Evolutionary conservation across 2,797 vertebrate genomes (phyloP), one percentile per base, ranked within the genome.

Genomic region (Falco novaeseelandiae): DNA sequence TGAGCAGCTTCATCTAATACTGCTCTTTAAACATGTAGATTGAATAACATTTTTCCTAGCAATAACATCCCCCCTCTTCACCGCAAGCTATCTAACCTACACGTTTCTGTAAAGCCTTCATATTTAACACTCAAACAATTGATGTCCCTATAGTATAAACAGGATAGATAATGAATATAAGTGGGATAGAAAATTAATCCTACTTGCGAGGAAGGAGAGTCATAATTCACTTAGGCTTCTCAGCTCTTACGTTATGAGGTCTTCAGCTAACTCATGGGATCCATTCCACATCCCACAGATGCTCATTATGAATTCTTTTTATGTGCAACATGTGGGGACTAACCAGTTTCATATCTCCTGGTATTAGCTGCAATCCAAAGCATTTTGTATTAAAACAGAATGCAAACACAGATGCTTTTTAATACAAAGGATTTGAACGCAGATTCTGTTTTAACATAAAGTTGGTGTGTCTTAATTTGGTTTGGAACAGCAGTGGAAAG

Each of bases 271-370:
- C 97, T 98, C 97, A 71, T 96, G 97, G 98, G 97, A 97, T 98
- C 96, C 96, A 97, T 97, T 95, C 93, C 96, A 95, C 96, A 97
- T 96, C 96, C 97, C 98, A 96, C 98, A 98, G 98, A 98, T 98
- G 98, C 97, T 98, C 98, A 98, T 98, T 98, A 98, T 93, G 96
- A 98, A 98, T 98, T 98, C 97, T 98, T 98, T 97, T 98, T 97
- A 98, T 98, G 97, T 98, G 98, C 98, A 98, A 98, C 98, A 97
- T 98, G 98, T 98, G 98, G 97, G 98, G 98, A 97, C 98, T 98
- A 97, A 97, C 98, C 98, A 97, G 97, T 98, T 98, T 98, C 98
- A 96, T 98, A 98, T 98, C 98, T 98, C 97, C 95, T 98, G 97
- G 97, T 97, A 98, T 98, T 98, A 98, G 97, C 97, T 78, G 97